Evolutionary conservation across 2,113 vertebrate species (phyloP), one percentile per base, ranked within the genome.

Genomic region (Atherinomorus stipes): DNA sequence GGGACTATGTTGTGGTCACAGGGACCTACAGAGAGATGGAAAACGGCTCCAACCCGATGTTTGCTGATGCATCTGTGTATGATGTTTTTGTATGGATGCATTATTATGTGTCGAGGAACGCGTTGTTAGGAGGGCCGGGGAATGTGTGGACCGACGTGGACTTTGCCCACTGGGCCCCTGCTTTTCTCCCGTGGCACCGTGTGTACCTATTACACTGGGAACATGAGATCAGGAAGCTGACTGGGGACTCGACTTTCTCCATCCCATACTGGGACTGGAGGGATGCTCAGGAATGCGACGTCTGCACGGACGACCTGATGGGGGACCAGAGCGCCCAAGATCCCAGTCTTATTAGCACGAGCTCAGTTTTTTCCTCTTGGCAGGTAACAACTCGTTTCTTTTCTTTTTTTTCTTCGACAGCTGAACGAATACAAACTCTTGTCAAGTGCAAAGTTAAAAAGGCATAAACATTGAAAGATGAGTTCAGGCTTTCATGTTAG

Each of bases 181-280:
- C 92, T 0, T 99, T 99, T 65, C 90, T 96, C 7, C 96, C 97
- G 4, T 99, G 98, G 98, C 97, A 99, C 72, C 93, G 97, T 0
- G 88, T 90, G 2, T 98, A 96, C 80, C 90, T 99, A 83, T 87
- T 99, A 54, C 78, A 94, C 31, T 98, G 96, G 97, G 98, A 99
- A 83, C 93, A 90, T 0, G 95, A 97, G 87, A 96, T 99, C 64
- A 93, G 95, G 75, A 95, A 93, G 84, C 71, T 97, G 59, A 95
- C 93, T 0, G 95, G 95, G 0, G 97, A 99, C 81, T 88, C 76
- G 65, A 93, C 93, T 77, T 99, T 99, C 90, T 95, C 94, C 26
- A 93, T 99, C 67, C 98, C 97, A 0, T 99, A 98, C 85, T 99
- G 98, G 98, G 98, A 99, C 66, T 99, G 98, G 98, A 52, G 97